A percentile compares a stretch with the other conserved stretches of the same genome.
phyloP scores from a whole-genome alignment of 2,888 invertebrate genomes.

The Drosophila subquinaria region DNA sequence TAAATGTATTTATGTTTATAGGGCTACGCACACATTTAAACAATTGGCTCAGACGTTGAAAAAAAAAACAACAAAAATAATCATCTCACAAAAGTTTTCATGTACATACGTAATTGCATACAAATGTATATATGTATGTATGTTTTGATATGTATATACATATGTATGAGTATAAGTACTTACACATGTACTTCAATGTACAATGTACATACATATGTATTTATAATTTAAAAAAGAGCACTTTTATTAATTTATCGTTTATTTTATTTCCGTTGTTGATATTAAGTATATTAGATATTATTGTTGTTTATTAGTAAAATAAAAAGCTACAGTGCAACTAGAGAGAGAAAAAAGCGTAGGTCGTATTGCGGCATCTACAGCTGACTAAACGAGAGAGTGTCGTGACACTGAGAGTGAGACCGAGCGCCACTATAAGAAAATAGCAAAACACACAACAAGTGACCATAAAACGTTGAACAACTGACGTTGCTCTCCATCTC shows the following conservation, averaged over 20 bases:
- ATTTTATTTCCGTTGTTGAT: background rate
- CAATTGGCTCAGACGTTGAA: slow-evolving; percentile 23
- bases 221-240: background rate
- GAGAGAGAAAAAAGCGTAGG: slow-evolving; percentile 3
- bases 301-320: background rate
- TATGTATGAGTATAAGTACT: too few relatives aligned
- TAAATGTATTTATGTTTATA: slow-evolving; percentile 64
- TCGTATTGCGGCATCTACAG: slow-evolving; percentile 35
- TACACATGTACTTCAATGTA: background rate
- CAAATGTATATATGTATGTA: background rate
- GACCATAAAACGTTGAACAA: slow-evolving; percentile 40
- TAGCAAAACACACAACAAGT: slow-evolving; percentile 65
- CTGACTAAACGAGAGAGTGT: slow-evolving; percentile 22
- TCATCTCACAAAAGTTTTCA: slow-evolving; percentile 3
- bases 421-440: slow-evolving; percentile 49
- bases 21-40: slow-evolving; percentile 35
- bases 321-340: background rate
- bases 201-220: background rate
- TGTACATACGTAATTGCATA: background rate
- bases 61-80: slow-evolving; percentile 14
- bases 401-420: slow-evolving; percentile 11
- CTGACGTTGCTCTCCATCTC: background rate
- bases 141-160: too few relatives aligned
- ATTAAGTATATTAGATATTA: background rate
- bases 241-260: background rate